A percentile compares a stretch with the other conserved stretches of the same genome.
phyloP scores from a whole-genome alignment of 2,113 vertebrate species.

The Benitochromis conjunctus region DNA sequence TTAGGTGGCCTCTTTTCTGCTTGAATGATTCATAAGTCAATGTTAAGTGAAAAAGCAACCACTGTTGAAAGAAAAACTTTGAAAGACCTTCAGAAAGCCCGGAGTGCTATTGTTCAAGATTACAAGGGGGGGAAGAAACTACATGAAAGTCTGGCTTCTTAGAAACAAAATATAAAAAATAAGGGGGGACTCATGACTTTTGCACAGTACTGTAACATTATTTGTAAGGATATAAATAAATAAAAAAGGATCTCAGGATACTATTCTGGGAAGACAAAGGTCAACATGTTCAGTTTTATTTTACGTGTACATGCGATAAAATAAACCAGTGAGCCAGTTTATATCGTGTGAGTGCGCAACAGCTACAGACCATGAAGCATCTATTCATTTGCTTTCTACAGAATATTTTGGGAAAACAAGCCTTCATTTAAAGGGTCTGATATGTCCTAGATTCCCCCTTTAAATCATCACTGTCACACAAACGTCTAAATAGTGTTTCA shows the following conservation, averaged over 20 bases:
- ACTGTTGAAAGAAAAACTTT: not conserved
- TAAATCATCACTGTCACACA: not conserved
- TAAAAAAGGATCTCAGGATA: not conserved
- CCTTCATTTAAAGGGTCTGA: not conserved
- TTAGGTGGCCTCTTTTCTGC: not conserved
- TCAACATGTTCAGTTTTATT: not conserved
- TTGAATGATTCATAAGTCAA: not conserved
- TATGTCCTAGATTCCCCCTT: slow-evolving; percentile 11
- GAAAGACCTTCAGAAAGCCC: not conserved
- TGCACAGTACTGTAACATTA: not conserved
- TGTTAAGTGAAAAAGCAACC: not conserved
- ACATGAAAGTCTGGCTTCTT: not conserved
- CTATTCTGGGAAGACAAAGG: not conserved
- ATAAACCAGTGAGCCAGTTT: not conserved
- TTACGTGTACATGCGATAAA: not conserved
- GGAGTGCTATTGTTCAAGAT: not conserved
- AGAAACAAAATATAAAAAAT: not conserved
- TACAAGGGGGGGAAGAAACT: not conserved
- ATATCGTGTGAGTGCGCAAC: not conserved
- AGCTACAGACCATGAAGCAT: not conserved
- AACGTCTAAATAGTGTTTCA: slow-evolving; percentile 7
- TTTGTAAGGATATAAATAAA: not conserved
- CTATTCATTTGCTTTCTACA: not conserved
- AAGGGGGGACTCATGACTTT: not conserved
- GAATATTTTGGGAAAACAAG: not conserved